Base-by-base conservation (phyloP, 1,140 invertebrate species). In the Psilanteris sp. region DNA sequence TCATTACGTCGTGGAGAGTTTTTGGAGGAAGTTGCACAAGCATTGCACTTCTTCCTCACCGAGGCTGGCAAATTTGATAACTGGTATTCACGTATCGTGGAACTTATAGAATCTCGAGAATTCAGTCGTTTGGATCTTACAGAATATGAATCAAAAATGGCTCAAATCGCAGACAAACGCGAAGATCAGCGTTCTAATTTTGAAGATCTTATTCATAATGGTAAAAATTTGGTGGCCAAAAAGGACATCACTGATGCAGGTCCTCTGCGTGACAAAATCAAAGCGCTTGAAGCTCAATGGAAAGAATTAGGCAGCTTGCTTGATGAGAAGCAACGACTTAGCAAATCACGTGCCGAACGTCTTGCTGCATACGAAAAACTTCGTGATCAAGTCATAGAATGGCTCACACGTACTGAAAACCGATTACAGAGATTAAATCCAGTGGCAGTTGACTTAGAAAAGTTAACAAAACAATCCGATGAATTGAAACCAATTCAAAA, bases 171-270 rank as follows among this genome's bases (percentile, higher is more conserved):
- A 1, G 83, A 87, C 6, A 87, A 87, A 59, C 90, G 91, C 18
- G 90, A 92, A 9, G 85, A 90, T n/a, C 90, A 92, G 41, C 85
- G 89, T 3, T 84, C 87, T 27, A 89, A 89, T 11, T 92, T 96
- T 44, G 95, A 97, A 75, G 92, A 94, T 62, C 91, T 96, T 41
- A 90, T 97, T 13, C 89, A 91, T 3, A 92, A 92, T 52, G 97
- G 96, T 15, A 96, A 94, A 83, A 92, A 92, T 57, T 90, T 98
- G 6, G 91, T 97, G n/a, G 89, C 92, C 3, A 95, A 96, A 87
- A 95, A 96, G 55, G 96, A 97, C 83, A 93, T 97, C 1, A 97
- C 95, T 0, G 96, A 98, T 79, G 94, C 94, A 0, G 92, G 92
- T 11, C 90, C 91, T 1, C 91, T 97, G n/a, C 92, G 96, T 34